Evolutionary conservation across 53 echinoderm and acorn worm genomes (phyloP).

Genomic region (Actinopyga echinites): DNA sequence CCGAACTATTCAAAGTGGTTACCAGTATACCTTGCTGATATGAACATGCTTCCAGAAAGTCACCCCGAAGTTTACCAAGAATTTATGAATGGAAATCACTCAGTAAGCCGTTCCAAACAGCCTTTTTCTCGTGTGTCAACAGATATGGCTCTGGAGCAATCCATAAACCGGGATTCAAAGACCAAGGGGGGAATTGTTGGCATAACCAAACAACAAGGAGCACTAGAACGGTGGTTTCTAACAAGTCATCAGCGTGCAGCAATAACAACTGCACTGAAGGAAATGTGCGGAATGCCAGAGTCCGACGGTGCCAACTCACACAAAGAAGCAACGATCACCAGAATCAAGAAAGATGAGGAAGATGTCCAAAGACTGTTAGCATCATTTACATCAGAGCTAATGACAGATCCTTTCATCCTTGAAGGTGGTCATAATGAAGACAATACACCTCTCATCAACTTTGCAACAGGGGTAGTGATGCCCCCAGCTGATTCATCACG

Average conservation of each 20-base stretch:
- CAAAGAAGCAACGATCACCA: background rate
- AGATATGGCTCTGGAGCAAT: conserved; percentile 48
- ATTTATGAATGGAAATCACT: conserved; percentile 26
- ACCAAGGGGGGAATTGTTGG: conserved; percentile 41
- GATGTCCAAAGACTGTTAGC: background rate
- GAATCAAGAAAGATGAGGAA: background rate
- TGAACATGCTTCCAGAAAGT: background rate
- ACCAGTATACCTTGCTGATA: conserved; percentile 38
- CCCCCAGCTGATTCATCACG: background rate
- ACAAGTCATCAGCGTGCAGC: conserved; percentile 24
- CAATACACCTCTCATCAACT: background rate
- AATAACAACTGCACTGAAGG: background rate
- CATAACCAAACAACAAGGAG: conserved; percentile 9
- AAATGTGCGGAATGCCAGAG: too few species aligned
- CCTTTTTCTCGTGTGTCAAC: conserved; percentile 36
- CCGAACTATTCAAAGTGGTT: conserved; percentile 39
- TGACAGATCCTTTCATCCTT: background rate
- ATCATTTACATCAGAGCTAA: background rate
- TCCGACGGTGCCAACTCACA: background rate
- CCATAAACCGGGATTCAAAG: conserved; percentile 37
- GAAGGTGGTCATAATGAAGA: background rate
- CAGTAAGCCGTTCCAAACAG: background rate
- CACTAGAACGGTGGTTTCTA: conserved; percentile 39
- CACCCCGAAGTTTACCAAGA: conserved; percentile 17
- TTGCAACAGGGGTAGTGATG: background rate